Base-by-base conservation (phyloP, 1,140 invertebrate species). In the Leptinotarsa defecta region DNA sequence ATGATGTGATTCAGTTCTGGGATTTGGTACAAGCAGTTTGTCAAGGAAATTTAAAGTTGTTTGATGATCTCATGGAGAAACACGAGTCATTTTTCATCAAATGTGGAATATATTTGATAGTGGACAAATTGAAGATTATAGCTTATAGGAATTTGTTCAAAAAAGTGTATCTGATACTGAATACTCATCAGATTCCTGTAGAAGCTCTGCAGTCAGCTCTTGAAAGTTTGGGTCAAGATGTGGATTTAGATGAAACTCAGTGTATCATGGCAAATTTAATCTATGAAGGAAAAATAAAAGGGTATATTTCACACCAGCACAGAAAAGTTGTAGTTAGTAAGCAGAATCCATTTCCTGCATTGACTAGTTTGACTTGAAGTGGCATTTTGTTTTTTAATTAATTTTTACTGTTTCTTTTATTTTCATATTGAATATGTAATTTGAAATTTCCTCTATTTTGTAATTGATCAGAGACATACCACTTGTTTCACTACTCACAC, bases 241-340 rank as follows among this genome's bases (percentile, higher is more conserved):
- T 98, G 15, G 94, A 97, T 85, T 88, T 94, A 76, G 96, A 98
- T 86, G 96, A 99, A 86, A 96, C 96, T 1, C 93, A 98, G 82
- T 99, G 97, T 87, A 95, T 99, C 83, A 90, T 99, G 13, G 95
- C 96, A 1, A 99, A 98, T 89, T 89, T 99, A 27, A 99, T 99
- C 83, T 95, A 92, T 85, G 96, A 98, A 85, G 95, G 94, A 2
- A 95, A 95, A 88, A 94, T 96, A 75, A 95, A 99, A 86, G 98
- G 98, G 1, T 99, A 99, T 85, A 98, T 99, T 83, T 98, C 97
- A 0, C 93, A 98, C 87, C 94, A 96, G 76, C 97, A 99, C 86
- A 94, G 98, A 84, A 99, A 98, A 87, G 88, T 99, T 68, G 97
- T 99, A 67, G 93, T 99, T 61, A 98, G 96, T 79, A 99, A 99